Percentiles rank a stretch among this genome's conserved stretches.
Evolutionary conservation across 2,888 invertebrate species (phyloP).

Genomic region (Pyrrhia umbra): DNA sequence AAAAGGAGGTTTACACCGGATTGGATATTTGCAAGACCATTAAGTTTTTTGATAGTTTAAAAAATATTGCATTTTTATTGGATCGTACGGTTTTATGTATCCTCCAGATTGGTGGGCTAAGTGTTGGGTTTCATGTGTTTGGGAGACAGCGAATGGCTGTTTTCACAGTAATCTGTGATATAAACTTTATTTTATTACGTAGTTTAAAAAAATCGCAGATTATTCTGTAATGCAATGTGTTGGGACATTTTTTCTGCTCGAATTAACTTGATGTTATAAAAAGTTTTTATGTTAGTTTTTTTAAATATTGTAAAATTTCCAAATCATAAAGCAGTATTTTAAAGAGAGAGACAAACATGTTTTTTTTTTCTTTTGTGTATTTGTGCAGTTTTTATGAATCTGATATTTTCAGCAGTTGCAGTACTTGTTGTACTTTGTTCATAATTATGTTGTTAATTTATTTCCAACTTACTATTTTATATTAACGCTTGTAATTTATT

Average conservation of each 20-base stretch:
- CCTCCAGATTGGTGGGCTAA: slow-evolving; percentile 38
- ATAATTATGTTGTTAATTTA: too few species aligned
- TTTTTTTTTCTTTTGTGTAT: too few species aligned
- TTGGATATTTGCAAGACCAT: slow-evolving; percentile 37
- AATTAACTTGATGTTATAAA: not conserved
- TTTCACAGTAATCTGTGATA: slow-evolving; percentile 25
- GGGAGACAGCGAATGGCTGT: slow-evolving; percentile 31
- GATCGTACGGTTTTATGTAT: slow-evolving; percentile 55
- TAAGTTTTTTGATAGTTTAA: slow-evolving; percentile 52
- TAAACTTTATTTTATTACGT: slow-evolving; percentile 37
- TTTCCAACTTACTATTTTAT: too few species aligned
- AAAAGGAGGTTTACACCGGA: slow-evolving; percentile 4
- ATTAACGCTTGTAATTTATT: too few species aligned
- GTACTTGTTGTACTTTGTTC: too few species aligned
- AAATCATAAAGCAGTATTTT: too few species aligned
- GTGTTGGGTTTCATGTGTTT: slow-evolving; percentile 29
- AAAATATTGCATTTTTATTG: slow-evolving; percentile 55
- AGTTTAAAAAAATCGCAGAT: not conserved
- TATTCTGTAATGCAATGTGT: not conserved
- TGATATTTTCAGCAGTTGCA: too few species aligned
- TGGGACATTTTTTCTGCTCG: not conserved
- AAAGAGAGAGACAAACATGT: too few species aligned
- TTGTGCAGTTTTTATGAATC: too few species aligned
- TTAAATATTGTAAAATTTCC: too few species aligned
- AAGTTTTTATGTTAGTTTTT: too few species aligned